phyloP scores from a whole-genome alignment of 2,113 vertebrate species.

The Bolborhynchus lineola region DNA sequence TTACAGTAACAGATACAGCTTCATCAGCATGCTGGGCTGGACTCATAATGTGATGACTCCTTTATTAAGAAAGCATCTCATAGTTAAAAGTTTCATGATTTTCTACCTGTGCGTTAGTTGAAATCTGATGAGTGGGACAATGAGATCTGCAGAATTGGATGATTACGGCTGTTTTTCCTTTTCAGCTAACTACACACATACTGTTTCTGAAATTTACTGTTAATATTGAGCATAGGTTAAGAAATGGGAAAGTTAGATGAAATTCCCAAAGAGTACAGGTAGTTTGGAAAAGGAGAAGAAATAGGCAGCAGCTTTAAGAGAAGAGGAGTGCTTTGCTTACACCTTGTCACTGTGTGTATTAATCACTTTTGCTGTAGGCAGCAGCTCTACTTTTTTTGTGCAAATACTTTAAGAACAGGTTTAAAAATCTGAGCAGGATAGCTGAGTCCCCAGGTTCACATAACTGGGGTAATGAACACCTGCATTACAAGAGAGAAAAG shows the following conservation, averaged over 20 bases:
- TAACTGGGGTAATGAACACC: not conserved
- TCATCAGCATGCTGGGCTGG: not conserved
- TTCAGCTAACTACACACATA: not conserved
- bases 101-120: not conserved
- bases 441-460: not conserved
- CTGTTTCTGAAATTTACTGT: constrained; percentile 9
- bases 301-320: constrained; percentile 10
- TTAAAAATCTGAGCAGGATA: constrained; percentile 2
- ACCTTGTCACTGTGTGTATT: constrained; percentile 7
- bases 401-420: constrained; percentile 34
- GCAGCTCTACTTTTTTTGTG: constrained; percentile 29
- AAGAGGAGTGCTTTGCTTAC: not conserved
- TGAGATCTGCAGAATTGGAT: not conserved
- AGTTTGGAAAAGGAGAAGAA: constrained; percentile 27
- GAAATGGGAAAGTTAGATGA: constrained; percentile 6
- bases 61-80: not conserved
- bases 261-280: not conserved
- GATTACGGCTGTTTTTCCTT: not conserved
- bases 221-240: constrained; percentile 30
- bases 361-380: constrained; percentile 31
- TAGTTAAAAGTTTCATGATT: not conserved
- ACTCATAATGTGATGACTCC: not conserved
- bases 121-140: not conserved
- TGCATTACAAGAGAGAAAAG: constrained; percentile 1
- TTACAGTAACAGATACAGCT: not conserved